Base-by-base conservation (phyloP, 1,140 invertebrate species). In the Zaprionus africanus region DNA sequence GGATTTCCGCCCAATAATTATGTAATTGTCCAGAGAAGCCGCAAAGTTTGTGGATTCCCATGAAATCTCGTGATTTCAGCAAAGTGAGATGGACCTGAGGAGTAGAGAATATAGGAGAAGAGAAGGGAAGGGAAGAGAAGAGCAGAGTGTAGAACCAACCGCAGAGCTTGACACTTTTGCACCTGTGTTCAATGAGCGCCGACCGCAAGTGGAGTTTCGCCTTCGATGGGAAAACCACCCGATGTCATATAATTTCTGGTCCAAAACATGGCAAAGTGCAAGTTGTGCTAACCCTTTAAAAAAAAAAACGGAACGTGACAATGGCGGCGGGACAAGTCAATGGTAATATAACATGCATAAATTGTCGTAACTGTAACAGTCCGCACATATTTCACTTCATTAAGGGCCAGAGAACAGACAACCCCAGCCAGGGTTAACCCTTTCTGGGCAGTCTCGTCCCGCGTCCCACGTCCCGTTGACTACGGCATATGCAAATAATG, bases 401-500 rank as follows among this genome's bases (percentile, higher is more conserved):
- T 87, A 88, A 79, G 53, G 71, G 70, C 36, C 49, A 56, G 53
- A 12, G 19, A 51, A 51, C 36, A 64, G 28, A 63, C n/a, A 15
- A 4, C 49, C 46, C 46, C 19, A 13, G 15, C n/a, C n/a, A 17
- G 6, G 41, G 59, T 71, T 84, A 90, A 90, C 85, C 85, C 85
- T 79, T 84, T 73, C 65, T 72, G 75, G 73, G 36, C 73, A 65
- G 31, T 28, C 38, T 22, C 58, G 24, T 31, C 15, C 2, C 53
- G 60, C 78, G 88, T 84, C 15, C 2, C 53, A 56, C 78, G 88
- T 84, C 88, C 83, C 72, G 49, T 22, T 24, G 46, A 22, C 46
- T 51, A 56, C 6, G 57, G 64, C 84, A 88, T 88, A 88, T 88
- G 84, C 84, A 88, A 88, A 84, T 88, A 90, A 84, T 88, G 85